phyloP scores from a whole-genome alignment of 30 jellyfish, hydroid and myxozoan genomes.

The Catostylus mosaicus region DNA sequence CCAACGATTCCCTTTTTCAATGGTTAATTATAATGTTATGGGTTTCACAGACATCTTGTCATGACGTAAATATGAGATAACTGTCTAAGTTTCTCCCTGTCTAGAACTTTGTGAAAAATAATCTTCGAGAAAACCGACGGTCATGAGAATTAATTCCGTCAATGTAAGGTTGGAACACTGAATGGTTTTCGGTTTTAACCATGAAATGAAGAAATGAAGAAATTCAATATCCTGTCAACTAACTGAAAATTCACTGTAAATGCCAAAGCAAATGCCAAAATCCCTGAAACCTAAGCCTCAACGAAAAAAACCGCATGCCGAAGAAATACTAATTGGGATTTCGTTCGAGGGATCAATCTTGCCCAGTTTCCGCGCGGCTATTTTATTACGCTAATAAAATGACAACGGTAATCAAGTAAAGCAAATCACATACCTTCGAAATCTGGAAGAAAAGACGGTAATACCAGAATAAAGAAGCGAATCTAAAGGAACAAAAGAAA shows the following conservation, averaged over 20 bases:
- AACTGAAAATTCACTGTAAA: slow-evolving; percentile 31
- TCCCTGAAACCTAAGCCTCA: slow-evolving; percentile 21
- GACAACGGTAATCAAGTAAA: slow-evolving; percentile 15
- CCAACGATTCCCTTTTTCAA: too few species aligned
- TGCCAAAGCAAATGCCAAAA: slow-evolving; percentile 30
- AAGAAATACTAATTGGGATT: not conserved
- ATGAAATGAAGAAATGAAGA: not conserved
- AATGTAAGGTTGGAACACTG: too few species aligned
- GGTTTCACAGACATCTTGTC: too few species aligned
- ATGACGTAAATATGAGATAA: too few species aligned
- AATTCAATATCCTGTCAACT: slow-evolving; percentile 1
- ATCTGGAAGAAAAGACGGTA: slow-evolving; percentile 65
- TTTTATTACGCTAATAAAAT: not conserved
- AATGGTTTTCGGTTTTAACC: not conserved
- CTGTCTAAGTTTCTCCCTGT: too few species aligned
- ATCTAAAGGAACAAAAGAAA: slow-evolving; percentile 68
- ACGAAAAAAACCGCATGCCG: slow-evolving; percentile 19
- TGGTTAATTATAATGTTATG: too few species aligned
- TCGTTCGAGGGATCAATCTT: not conserved
- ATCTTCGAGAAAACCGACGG: too few species aligned
- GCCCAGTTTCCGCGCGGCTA: not conserved
- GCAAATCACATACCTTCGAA: slow-evolving; percentile 57
- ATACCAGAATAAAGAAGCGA: slow-evolving; percentile 74
- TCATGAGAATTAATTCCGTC: too few species aligned
- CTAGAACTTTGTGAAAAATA: too few species aligned